Percentiles rank a stretch among this genome's conserved stretches.
These are phyloP conservation scores for Oligia strigilis DNA, from an alignment of 2,888 invertebrate genomes.

Conservation along the genomic window DNA sequence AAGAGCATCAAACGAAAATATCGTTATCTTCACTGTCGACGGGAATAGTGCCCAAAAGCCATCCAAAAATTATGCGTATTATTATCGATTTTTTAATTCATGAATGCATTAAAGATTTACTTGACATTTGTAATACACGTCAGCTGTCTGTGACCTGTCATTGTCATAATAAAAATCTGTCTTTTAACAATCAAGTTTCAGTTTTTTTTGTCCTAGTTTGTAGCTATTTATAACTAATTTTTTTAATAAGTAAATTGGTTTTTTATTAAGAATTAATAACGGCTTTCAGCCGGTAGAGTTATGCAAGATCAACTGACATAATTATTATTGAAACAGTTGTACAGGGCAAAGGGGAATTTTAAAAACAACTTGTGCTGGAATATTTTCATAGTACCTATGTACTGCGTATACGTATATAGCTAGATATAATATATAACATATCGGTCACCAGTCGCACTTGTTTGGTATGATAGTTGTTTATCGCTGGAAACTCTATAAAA, in stretches of 20 bases:
- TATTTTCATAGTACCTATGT: background rate
- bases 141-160: background rate
- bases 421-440: conserved; percentile 24
- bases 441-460: conserved; percentile 72
- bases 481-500: conserved; percentile 82
- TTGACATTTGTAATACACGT: background rate
- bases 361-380: background rate
- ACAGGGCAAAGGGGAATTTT: background rate
- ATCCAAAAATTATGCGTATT: background rate
- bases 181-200: background rate
- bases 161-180: background rate
- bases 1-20: background rate
- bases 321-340: background rate
- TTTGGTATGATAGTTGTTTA: conserved; percentile 82
- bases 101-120: background rate
- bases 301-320: background rate
- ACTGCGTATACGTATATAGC: conserved; percentile 1
- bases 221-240: background rate
- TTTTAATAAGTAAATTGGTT: background rate
- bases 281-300: background rate
- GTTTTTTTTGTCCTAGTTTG: background rate
- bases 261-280: background rate
- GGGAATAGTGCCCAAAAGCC: background rate
- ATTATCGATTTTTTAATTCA: background rate
- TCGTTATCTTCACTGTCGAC: too few relatives aligned